Percentiles rank a stretch among this genome's conserved stretches.
Conservation (phyloP, 2,113 vertebrate species). For the Caretta caretta region DNA sequence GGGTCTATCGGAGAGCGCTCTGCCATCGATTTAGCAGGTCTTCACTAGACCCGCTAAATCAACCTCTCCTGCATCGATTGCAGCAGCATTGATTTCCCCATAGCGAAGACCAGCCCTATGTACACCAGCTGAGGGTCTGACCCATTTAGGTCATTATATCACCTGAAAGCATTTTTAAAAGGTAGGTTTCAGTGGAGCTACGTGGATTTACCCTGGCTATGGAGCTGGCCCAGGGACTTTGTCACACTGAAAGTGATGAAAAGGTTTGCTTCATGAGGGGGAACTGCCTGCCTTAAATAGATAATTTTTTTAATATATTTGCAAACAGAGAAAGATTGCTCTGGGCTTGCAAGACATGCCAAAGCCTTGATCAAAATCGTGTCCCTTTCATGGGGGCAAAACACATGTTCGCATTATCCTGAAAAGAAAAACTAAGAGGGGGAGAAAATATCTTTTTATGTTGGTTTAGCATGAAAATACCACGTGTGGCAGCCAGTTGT, state of each 20-base stretch:
- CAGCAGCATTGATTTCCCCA: too few relatives aligned
- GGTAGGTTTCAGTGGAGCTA: background rate
- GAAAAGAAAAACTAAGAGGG: constrained; percentile 33
- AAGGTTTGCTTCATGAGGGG: background rate
- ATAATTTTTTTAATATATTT: constrained; percentile 38
- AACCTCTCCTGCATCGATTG: too few relatives aligned
- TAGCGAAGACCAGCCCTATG: background rate
- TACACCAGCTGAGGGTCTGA: background rate
- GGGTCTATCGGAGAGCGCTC: too few relatives aligned
- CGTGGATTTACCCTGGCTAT: constrained; percentile 3
- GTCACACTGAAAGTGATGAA: constrained; percentile 28
- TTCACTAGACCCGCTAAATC: too few relatives aligned
- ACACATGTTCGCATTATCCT: constrained; percentile 55
- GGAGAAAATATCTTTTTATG: constrained; percentile 53
- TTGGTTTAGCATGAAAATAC: constrained; percentile 62
- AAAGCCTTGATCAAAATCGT: constrained; percentile 69
- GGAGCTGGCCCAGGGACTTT: background rate
- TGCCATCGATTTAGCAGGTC: too few relatives aligned
- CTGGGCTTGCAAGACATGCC: constrained; percentile 37
- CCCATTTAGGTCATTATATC: background rate
- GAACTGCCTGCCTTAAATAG: constrained; percentile 36
- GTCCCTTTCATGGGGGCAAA: constrained; percentile 53
- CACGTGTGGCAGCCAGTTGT: constrained; percentile 57
- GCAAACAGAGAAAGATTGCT: constrained; percentile 48
- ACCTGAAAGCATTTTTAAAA: background rate